phyloP scores from a whole-genome alignment of 2,113 vertebrate genomes.

The Vulpes lagopus region DNA sequence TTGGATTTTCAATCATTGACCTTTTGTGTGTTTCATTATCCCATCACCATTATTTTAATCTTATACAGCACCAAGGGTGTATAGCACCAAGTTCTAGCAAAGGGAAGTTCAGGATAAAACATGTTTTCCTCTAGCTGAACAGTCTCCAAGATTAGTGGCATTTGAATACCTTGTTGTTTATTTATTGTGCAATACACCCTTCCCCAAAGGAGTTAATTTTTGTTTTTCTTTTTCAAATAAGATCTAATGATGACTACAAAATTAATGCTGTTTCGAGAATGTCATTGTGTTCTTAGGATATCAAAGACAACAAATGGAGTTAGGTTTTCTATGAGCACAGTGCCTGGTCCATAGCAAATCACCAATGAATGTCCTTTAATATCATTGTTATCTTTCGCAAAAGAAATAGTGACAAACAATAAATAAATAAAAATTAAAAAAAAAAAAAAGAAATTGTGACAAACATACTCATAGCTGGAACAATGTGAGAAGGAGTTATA shows the following conservation, averaged over 20 bases:
- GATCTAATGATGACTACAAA: background rate
- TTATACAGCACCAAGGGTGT: background rate
- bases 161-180: background rate
- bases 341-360: background rate
- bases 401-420: background rate
- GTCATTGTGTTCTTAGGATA: background rate
- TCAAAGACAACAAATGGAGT: background rate
- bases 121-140: background rate
- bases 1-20: background rate
- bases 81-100: background rate
- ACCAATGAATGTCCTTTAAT: background rate
- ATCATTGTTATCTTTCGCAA: background rate
- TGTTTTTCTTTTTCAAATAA: background rate
- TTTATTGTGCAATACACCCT: background rate
- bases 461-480: background rate
- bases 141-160: background rate
- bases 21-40: background rate
- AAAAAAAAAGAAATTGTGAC: background rate
- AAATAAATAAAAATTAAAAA: too few species aligned
- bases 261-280: background rate
- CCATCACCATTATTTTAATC: background rate
- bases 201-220: conserved; percentile 3
- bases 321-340: background rate
- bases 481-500: background rate
- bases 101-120: background rate